Conservation (phyloP, 2,797 vertebrate genomes). For the Enteromius trimaculatus region DNA sequence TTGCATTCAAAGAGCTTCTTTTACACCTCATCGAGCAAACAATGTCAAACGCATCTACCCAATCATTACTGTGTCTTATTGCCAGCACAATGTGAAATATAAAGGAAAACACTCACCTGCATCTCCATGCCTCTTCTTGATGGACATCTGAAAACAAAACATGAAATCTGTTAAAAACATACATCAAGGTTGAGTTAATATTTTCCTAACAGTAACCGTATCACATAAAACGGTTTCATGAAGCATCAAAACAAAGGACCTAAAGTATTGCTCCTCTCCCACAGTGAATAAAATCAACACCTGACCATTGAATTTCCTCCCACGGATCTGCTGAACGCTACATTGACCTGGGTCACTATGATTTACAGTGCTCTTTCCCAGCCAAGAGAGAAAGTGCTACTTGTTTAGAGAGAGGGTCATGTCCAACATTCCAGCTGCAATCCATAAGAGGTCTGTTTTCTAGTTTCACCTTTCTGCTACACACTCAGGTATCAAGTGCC, state of each 20-base stretch:
- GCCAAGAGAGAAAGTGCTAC: conserved; percentile 56
- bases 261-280: conserved; percentile 34
- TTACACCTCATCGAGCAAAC: neutral
- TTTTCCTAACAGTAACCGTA: neutral
- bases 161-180: conserved; percentile 42
- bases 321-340: conserved; percentile 37
- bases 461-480: conserved; percentile 26
- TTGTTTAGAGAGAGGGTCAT: conserved; percentile 51
- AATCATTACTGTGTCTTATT: neutral
- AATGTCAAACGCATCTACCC: neutral
- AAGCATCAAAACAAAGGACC: conserved; percentile 17
- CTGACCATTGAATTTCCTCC: conserved; percentile 51
- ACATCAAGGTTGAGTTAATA: conserved; percentile 44
- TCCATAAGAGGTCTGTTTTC: conserved; percentile 53
- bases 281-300: conserved; percentile 52
- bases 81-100: conserved; percentile 2
- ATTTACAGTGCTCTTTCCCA: conserved; percentile 50
- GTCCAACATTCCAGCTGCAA: conserved; percentile 56
- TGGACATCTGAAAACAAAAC: conserved; percentile 71
- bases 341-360: conserved; percentile 45
- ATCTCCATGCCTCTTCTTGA: conserved; percentile 70
- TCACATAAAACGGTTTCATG: neutral
- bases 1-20: neutral
- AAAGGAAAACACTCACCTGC: conserved; percentile 73
- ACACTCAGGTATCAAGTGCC: conserved; percentile 31